Base-by-base conservation (phyloP, 2,113 vertebrate species). In the Chiloscyllium plagiosum region DNA sequence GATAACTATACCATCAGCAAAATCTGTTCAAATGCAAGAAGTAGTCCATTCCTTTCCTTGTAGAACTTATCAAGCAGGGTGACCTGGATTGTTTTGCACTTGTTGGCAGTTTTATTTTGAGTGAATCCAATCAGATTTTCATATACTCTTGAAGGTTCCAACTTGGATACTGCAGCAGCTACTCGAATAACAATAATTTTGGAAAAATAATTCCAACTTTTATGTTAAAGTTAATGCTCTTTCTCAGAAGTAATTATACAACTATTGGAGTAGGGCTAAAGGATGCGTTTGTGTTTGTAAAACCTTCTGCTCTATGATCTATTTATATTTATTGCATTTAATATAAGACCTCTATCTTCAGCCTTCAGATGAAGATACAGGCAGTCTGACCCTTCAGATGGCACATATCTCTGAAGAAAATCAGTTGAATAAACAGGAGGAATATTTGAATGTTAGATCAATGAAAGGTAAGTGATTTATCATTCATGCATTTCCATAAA, bases 291-390 rank as follows among this genome's bases (percentile, higher is more conserved):
- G 13, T 61, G 3, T 94, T 94, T 42, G 22, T 20, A 66, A 42
- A n/a, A 33, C 37, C 29, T 68, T 29, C 65, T 94, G 20, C n/a
- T 69, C 15, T 37, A 50, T 95, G 42, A 33, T 95, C 10, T 47
- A 8, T 76, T 72, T 69, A 22, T 72, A 26, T 72, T 52, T 47
- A 29, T 52, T 52, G 68, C 37, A 95, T 33, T 70, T 72, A 52
- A 52, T 95, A 69, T 17, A 69, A 29, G 69, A 72, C 72, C 72
- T 50, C 66, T 42, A 70, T 22, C 96, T 96, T 78, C 94, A 99
- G 99, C 98, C 99, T 0, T 99, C 98, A 83, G 99, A 99, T 96
- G 99, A 99, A 97, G 99, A 99, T 96, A 98, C 98, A 26, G 94
- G 98, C 96, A 99, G 98, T 97, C 98, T 99, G 68, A 99, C 98